Evolutionary conservation across 2,888 invertebrate genomes (phyloP), one percentile per base, ranked within the genome.

Genomic region (Dorcus parallelipipedus): DNA sequence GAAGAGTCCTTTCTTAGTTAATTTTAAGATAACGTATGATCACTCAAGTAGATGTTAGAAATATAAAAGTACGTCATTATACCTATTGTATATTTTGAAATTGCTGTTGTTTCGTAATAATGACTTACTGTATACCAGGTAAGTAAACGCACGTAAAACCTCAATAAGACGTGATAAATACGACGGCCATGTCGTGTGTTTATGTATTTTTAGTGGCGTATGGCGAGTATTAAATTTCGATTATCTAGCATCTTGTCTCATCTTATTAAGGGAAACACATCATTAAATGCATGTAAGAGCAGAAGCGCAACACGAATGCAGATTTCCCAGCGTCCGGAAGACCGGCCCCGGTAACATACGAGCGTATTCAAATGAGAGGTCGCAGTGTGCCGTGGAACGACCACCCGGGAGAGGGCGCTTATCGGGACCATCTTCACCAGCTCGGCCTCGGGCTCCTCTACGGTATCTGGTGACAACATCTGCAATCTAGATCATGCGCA

Each of bases 391-490:
- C 53, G 57, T 53, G 58, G 49, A 48, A 49, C 74, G 76, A 76
- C 76, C 76, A 76, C 77, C 77, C 77, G 74, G 72, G 66, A 67
- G 72, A 71, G 64, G 64, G 62, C 64, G 65, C 73, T 76, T 76
- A 75, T 76, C 76, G 67, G 60, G 61, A 66, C 69, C 72, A 75
- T 75, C 73, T 72, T 73, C 67, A 67, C 70, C 69, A 67, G 70
- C 63, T 65, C 67, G 68, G 62, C 67, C 62, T 59, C 67, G 63
- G 68, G 68, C 62, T 63, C 68, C 58, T 59, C 52, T 49, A 61
- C 57, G 61, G 69, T 77, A 78, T 78, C 78, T 78, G 78, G 78
- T 77, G 78, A 78, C 78, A 78, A 78, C 72, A 78, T 78, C 78
- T 76, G 67, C 75, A 74, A 76, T 77, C 77, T 77, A 76, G 76